Evolutionary conservation across 1,140 invertebrate genomes (phyloP).

Genomic region (Nymphalis io): DNA sequence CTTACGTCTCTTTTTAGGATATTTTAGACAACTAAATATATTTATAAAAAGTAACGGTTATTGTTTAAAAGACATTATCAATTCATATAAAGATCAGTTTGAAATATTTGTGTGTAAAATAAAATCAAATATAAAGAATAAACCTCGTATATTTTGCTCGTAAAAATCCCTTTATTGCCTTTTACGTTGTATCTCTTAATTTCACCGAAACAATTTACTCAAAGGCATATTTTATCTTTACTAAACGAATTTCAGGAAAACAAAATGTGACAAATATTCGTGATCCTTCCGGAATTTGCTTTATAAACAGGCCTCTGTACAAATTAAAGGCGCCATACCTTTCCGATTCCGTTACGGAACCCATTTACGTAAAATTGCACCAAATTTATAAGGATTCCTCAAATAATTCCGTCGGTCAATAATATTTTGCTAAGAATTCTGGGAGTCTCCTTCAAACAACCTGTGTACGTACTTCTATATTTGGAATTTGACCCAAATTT

Average conservation of each 20-base stretch:
- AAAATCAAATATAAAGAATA: background rate
- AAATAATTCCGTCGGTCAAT: conserved; percentile 37
- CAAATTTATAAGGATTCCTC: conserved; percentile 39
- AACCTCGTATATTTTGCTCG: background rate
- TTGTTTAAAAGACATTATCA: too few relatives aligned
- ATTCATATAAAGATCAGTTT: too few relatives aligned
- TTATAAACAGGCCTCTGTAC: conserved; percentile 35
- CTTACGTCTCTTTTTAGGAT: too few relatives aligned
- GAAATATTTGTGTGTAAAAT: too few relatives aligned
- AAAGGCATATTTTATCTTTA: conserved; percentile 28
- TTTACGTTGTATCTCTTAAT: conserved; percentile 10
- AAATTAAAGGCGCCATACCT: conserved; percentile 31
- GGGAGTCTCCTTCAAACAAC: conserved; percentile 28
- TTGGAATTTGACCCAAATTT: conserved; percentile 27
- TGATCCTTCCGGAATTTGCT: conserved; percentile 31
- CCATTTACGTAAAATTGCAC: conserved; percentile 35
- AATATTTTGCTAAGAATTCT: conserved; percentile 33
- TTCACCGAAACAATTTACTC: conserved; percentile 26
- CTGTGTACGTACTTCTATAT: conserved; percentile 7
- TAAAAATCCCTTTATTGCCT: background rate
- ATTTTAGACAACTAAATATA: too few relatives aligned
- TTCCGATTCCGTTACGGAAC: conserved; percentile 28
- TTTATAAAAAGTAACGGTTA: too few relatives aligned
- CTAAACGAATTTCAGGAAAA: conserved; percentile 31
- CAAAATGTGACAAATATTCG: conserved; percentile 40